Percentiles rank a stretch among this genome's conserved stretches.
phyloP scores from a whole-genome alignment of 2,113 vertebrate species.

The Cisticola juncidis region DNA sequence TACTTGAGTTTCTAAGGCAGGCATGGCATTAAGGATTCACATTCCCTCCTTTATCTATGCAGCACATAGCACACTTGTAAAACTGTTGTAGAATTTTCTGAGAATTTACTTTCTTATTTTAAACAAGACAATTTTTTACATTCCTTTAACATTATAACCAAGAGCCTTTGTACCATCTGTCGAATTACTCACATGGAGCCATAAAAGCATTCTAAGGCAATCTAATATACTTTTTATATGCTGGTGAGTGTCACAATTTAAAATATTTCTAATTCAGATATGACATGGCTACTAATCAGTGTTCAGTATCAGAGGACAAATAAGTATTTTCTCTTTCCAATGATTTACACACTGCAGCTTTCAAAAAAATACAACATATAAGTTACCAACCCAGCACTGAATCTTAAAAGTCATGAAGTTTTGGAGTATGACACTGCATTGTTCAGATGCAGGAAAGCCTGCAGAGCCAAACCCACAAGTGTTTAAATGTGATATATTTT shows the following conservation, averaged over 20 bases:
- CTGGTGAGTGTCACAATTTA: neutral
- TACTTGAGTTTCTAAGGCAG: neutral
- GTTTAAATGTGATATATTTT: neutral
- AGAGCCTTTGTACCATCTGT: conserved; percentile 51
- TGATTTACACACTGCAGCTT: neutral
- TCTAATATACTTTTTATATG: conserved; percentile 15
- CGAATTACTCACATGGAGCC: neutral
- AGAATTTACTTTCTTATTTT: conserved; percentile 4
- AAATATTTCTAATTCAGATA: neutral
- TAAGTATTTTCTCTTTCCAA: neutral
- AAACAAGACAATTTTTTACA: conserved; percentile 9
- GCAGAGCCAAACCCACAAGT: neutral
- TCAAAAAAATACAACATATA: neutral
- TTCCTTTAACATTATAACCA: neutral
- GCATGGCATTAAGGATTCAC: neutral
- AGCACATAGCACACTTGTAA: neutral
- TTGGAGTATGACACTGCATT: neutral
- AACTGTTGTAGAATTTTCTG: neutral
- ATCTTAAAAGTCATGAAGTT: neutral
- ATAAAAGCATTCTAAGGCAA: conserved; percentile 34
- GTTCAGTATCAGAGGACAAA: neutral
- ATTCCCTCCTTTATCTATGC: neutral
- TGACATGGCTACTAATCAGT: neutral
- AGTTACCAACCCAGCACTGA: neutral
- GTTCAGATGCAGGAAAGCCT: neutral